These are phyloP conservation scores for Agriopis marginaria DNA, from an alignment of 2,888 invertebrate genomes.

Conservation along the genomic window DNA sequence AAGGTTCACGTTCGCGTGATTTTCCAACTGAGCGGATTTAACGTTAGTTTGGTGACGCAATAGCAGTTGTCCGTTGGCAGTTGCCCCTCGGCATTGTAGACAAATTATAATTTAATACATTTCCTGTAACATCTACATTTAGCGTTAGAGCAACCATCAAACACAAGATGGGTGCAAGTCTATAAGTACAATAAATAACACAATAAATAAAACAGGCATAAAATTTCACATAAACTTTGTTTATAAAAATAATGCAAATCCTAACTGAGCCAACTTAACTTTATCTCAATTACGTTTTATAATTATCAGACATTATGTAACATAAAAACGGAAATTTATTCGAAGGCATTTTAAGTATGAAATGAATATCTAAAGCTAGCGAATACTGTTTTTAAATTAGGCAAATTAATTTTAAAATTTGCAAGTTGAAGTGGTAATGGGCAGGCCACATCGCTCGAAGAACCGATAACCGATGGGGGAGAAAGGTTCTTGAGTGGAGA, in stretches of 20 bases:
- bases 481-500: no score
- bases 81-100: no score
- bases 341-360: neutral
- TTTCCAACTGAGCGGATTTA: no score
- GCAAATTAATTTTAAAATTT: no score
- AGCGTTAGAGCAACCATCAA: neutral
- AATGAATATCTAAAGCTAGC: slow-evolving; percentile 1
- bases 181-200: slow-evolving; percentile 39
- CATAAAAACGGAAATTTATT: neutral
- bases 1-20: no score
- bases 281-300: neutral
- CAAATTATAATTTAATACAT: no score
- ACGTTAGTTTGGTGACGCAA: no score
- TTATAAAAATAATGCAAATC: slow-evolving; percentile 20
- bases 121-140: neutral
- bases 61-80: no score
- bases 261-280: slow-evolving; percentile 13
- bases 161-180: neutral
- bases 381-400: slow-evolving; percentile 11
- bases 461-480: no score
- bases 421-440: no score
- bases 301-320: neutral
- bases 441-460: no score
- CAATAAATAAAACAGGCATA: slow-evolving; percentile 46
- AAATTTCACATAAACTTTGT: slow-evolving; percentile 42